phyloP scores from a whole-genome alignment of 2,797 vertebrate genomes.

The Parauchenoglanis ngamensis region DNA sequence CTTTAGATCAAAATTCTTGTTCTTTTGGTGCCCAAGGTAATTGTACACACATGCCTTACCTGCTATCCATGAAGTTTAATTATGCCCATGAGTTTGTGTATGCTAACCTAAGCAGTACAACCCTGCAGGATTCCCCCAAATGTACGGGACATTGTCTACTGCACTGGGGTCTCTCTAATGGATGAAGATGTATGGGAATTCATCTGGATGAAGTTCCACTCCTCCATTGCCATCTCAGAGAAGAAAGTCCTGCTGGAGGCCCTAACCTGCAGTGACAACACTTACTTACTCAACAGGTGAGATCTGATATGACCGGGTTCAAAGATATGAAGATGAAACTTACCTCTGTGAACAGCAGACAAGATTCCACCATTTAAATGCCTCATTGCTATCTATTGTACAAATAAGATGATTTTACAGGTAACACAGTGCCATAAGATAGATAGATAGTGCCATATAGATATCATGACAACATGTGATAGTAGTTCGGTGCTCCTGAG shows the following conservation, averaged over 20 bases:
- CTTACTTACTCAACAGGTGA: slow-evolving; percentile 91
- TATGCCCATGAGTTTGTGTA: neutral
- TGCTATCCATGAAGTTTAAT: neutral
- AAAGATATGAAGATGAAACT: neutral
- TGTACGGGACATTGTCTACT: slow-evolving; percentile 96
- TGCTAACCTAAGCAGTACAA: neutral
- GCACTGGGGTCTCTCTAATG: slow-evolving; percentile 94
- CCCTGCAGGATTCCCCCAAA: slow-evolving; percentile 92
- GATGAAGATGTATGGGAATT: slow-evolving; percentile 99
- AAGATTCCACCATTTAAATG: neutral
- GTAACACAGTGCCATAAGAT: neutral
- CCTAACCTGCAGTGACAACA: slow-evolving; percentile 94
- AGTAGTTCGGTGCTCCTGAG: neutral
- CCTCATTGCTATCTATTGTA: neutral
- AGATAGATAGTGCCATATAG: neutral
- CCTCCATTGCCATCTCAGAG: slow-evolving; percentile 88
- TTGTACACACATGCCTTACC: too few species aligned
- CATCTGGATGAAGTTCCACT: slow-evolving; percentile 99
- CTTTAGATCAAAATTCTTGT: neutral
- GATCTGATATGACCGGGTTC: neutral
- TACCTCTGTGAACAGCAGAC: neutral
- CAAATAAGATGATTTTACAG: neutral
- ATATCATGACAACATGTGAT: neutral
- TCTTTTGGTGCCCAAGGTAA: neutral
- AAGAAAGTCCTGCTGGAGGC: slow-evolving; percentile 97